Conservation (phyloP, 1,140 invertebrate species). For the Agraylea sexmaculata region DNA sequence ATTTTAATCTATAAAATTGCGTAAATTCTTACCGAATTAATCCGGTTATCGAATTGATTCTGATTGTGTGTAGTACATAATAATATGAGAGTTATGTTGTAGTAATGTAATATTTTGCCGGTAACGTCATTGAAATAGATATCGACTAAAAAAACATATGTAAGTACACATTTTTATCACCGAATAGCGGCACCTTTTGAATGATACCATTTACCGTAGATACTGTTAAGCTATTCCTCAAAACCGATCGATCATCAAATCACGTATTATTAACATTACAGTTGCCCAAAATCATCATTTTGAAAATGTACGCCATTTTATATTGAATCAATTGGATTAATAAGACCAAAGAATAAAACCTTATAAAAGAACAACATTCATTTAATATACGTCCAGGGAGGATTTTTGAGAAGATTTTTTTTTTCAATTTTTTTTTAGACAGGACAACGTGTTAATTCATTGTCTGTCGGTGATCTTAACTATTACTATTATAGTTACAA, state of each 20-base stretch:
- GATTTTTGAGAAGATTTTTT: slow-evolving; percentile 11
- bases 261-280: slow-evolving; percentile 9
- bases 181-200: slow-evolving; percentile 10
- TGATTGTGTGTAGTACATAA: not conserved
- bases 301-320: too few species aligned
- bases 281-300: not conserved
- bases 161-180: too few species aligned
- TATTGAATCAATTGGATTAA: too few species aligned
- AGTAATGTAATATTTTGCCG: not conserved
- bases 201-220: slow-evolving; percentile 1
- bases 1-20: too few species aligned
- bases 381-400: not conserved
- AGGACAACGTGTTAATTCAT: too few species aligned
- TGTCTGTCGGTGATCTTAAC: too few species aligned
- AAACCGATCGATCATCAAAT: slow-evolving; percentile 18
- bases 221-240: not conserved
- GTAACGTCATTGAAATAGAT: not conserved
- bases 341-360: too few species aligned
- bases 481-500: too few species aligned
- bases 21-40: too few species aligned
- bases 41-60: too few species aligned
- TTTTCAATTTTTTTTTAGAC: too few species aligned
- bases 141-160: too few species aligned
- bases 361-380: not conserved
- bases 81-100: slow-evolving; percentile 1